Evolutionary conservation across 2,888 invertebrate species (phyloP).

Genomic region (Gasteruption jaculator): DNA sequence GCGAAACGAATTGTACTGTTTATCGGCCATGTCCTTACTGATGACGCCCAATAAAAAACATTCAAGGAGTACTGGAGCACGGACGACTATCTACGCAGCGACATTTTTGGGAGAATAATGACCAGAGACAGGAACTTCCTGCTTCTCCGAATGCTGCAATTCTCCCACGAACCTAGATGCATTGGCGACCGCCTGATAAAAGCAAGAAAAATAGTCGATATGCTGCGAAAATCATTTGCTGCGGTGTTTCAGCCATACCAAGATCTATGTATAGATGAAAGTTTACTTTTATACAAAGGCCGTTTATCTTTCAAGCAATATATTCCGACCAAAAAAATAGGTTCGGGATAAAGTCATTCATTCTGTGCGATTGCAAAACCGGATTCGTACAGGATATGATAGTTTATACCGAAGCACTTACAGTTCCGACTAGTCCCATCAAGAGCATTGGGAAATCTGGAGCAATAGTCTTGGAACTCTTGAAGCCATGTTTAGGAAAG

Average conservation of each 20-base stretch:
- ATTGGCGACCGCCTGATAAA: conserved; percentile 6
- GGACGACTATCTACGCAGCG: conserved; percentile 5
- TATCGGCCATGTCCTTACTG: conserved; percentile 1
- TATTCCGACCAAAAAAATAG: conserved; percentile 6
- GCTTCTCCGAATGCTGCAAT: conserved; percentile 8
- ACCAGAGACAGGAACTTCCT: conserved; percentile 6
- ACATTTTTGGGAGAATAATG: conserved; percentile 10
- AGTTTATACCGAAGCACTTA: conserved; percentile 17
- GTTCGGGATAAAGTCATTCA: conserved; percentile 14
- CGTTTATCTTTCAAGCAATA: conserved; percentile 1
- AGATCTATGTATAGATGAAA: conserved; percentile 6
- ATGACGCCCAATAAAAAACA: conserved; percentile 5
- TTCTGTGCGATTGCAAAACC: conserved; percentile 9
- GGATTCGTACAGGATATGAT: conserved; percentile 14
- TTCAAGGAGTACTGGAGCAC: conserved; percentile 9
- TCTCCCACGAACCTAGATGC: conserved; percentile 4
- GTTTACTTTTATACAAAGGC: conserved; percentile 6
- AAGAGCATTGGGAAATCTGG: conserved; percentile 23
- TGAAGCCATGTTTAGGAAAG: conserved; percentile 15
- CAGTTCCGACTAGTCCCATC: conserved; percentile 18
- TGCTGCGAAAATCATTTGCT: conserved; percentile 7
- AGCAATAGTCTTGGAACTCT: conserved; percentile 22
- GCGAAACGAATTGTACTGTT: background rate
- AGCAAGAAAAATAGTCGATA: conserved; percentile 7
- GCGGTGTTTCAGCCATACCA: conserved; percentile 3